Base-by-base conservation (phyloP, 2,888 invertebrate species). In the Thereva nobilitata region DNA sequence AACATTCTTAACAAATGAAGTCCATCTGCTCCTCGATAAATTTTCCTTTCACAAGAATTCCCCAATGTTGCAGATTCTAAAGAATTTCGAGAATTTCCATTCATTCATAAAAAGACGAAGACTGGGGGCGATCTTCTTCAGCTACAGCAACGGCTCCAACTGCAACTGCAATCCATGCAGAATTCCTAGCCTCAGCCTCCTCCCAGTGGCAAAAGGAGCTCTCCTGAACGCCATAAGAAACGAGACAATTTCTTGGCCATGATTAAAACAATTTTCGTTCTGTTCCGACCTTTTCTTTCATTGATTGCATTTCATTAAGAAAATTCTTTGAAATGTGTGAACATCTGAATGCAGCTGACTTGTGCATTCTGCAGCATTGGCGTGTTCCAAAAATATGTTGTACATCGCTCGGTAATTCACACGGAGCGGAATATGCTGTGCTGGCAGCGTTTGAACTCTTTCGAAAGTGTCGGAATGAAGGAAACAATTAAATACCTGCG, bases 281-380 rank as follows among this genome's bases (percentile, higher is more conserved):
- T 12, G 49, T 47, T 23, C 59, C 38, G 45, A 38, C 40, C 59
- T 35, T 12, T 37, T 59, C 49, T 59, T 59, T 59, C 59, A 59
- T 59, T 59, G 59, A 59, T 59, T 59, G 59, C 59, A 59, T 59
- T 59, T 59, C 59, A 59, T 59, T 59, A 59, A 59, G 59, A 47
- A 59, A 59, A 47, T 38, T 45, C 23, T 49, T 40, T 45, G 49
- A 59, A 59, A 47, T 59, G 49, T 59, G 59, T 59, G 59, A 45
- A 59, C 49, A 49, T 49, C 59, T 37, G 59, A 59, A 59, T 40
- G 59, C 49, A 59, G 49, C 23, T 59, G 59, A 59, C 59, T 59
- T 47, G 47, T 23, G 59, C 59, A 59, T 59, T 59, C 59, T 38
- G 45, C 59, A 47, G 23, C 23, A 23, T 23, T 23, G 23, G 45